These are phyloP conservation scores for Vimba vimba DNA, from an alignment of 2,113 vertebrate genomes.

Conservation along the genomic window DNA sequence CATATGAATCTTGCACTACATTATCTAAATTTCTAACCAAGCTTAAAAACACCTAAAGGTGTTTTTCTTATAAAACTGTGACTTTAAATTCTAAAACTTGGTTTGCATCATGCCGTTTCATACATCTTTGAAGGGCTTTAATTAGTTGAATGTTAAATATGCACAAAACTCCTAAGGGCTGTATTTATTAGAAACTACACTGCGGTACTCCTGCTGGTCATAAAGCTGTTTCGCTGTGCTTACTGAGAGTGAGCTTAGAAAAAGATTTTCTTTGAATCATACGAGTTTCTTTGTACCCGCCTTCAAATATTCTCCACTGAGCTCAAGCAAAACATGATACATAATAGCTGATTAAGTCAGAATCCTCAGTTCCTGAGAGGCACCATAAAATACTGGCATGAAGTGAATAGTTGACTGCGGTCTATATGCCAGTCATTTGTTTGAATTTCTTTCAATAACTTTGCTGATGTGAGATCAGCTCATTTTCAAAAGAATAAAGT, in stretches of 20 bases:
- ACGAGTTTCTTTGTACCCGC: slow-evolving; percentile 8
- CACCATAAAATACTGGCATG: slow-evolving; percentile 6
- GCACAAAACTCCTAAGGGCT: slow-evolving; percentile 33
- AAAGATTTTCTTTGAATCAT: slow-evolving; percentile 34
- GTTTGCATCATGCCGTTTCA: background rate
- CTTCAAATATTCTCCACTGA: slow-evolving; percentile 12
- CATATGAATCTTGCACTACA: background rate
- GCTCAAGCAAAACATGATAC: slow-evolving; percentile 28
- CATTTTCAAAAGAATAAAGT: slow-evolving; percentile 23
- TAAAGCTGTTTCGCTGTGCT: slow-evolving; percentile 18
- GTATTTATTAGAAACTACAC: slow-evolving; percentile 34
- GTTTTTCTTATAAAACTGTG: slow-evolving; percentile 15
- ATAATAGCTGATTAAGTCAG: slow-evolving; percentile 21
- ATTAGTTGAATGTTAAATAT: slow-evolving; percentile 27
- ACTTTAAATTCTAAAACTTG: slow-evolving; percentile 23
- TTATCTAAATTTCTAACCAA: slow-evolving; percentile 15
- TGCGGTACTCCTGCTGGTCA: slow-evolving; percentile 1
- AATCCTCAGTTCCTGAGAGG: slow-evolving; percentile 9
- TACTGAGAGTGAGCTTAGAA: background rate
- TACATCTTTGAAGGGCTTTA: slow-evolving; percentile 24
- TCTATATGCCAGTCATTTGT: slow-evolving; percentile 4
- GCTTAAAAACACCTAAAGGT: slow-evolving; percentile 5
- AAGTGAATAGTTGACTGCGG: background rate
- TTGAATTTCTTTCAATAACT: slow-evolving; percentile 2
- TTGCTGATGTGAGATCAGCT: slow-evolving; percentile 1